Evolutionary conservation across 2,113 vertebrate species (phyloP).

Genomic region (Pseudopodoces humilis): DNA sequence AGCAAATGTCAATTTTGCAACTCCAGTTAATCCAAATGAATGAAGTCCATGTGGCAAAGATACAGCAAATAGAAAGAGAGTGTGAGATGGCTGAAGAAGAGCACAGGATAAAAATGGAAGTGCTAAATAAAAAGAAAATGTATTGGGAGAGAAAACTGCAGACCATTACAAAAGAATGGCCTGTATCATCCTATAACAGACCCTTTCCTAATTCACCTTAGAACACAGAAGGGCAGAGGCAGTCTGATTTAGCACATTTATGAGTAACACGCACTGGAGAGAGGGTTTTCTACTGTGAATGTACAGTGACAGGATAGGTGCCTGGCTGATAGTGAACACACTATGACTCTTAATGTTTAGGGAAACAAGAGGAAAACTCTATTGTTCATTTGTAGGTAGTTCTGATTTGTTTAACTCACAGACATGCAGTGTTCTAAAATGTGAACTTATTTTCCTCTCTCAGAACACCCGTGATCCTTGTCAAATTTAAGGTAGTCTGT

Average conservation of each 20-base stretch:
- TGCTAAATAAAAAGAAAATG: constrained; percentile 87
- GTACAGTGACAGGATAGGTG: background rate
- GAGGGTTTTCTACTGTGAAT: background rate
- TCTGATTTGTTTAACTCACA: background rate
- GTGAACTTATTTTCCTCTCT: background rate
- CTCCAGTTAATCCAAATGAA: constrained; percentile 84
- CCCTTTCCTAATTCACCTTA: constrained; percentile 82
- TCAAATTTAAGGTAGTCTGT: background rate
- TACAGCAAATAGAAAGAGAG: constrained; percentile 83
- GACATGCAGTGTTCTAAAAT: background rate
- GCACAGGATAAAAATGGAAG: constrained; percentile 84
- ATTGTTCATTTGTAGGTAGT: constrained; percentile 13
- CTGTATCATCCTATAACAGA: constrained; percentile 82
- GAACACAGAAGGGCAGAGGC: background rate
- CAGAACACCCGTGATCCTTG: background rate
- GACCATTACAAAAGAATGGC: constrained; percentile 84
- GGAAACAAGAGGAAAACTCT: background rate
- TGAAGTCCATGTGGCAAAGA: constrained; percentile 84
- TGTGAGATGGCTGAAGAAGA: constrained; percentile 85
- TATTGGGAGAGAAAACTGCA: constrained; percentile 85
- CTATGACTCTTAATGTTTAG: constrained; percentile 2
- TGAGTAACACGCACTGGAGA: constrained; percentile 28
- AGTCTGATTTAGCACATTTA: background rate
- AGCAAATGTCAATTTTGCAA: constrained; percentile 84
- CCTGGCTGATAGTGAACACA: background rate